Conservation (phyloP, 1,140 invertebrate species). For the Drosophila nebulosa region DNA sequence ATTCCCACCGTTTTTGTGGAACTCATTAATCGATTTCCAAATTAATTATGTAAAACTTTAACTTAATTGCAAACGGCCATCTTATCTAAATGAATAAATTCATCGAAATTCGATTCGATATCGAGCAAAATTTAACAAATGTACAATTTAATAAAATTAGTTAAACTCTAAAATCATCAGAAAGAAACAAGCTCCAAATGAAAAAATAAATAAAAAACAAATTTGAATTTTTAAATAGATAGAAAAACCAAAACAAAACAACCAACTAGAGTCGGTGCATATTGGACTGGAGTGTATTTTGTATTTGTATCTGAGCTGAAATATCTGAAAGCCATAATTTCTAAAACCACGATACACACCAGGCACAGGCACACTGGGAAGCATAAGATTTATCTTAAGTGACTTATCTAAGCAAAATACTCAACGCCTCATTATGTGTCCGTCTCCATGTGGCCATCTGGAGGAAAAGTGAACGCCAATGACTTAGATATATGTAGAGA, state of each 20-base stretch:
- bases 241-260: neutral
- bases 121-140: slow-evolving; percentile 67
- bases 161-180: slow-evolving; percentile 43
- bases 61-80: slow-evolving; percentile 59
- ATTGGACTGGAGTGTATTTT: slow-evolving; percentile 15
- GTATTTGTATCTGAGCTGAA: slow-evolving; percentile 53
- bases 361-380: slow-evolving; percentile 11
- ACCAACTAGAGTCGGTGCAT: slow-evolving; percentile 8
- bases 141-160: slow-evolving; percentile 69
- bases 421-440: slow-evolving; percentile 55
- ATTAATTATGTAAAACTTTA: slow-evolving; percentile 69
- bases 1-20: slow-evolving; percentile 16
- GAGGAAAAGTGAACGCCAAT: neutral
- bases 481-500: neutral
- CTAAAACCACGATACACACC: slow-evolving; percentile 43
- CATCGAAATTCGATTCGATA: slow-evolving; percentile 15
- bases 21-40: slow-evolving; percentile 41
- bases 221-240: slow-evolving; percentile 51
- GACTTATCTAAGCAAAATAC: slow-evolving; percentile 73
- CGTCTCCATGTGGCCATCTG: slow-evolving; percentile 21
- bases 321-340: slow-evolving; percentile 70
- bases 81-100: slow-evolving; percentile 39
- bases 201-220: slow-evolving; percentile 8
- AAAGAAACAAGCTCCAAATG: neutral
- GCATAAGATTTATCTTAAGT: slow-evolving; percentile 59